These are phyloP conservation scores for Acleris laterana DNA, from an alignment of 2,888 invertebrate genomes.

Conservation along the genomic window DNA sequence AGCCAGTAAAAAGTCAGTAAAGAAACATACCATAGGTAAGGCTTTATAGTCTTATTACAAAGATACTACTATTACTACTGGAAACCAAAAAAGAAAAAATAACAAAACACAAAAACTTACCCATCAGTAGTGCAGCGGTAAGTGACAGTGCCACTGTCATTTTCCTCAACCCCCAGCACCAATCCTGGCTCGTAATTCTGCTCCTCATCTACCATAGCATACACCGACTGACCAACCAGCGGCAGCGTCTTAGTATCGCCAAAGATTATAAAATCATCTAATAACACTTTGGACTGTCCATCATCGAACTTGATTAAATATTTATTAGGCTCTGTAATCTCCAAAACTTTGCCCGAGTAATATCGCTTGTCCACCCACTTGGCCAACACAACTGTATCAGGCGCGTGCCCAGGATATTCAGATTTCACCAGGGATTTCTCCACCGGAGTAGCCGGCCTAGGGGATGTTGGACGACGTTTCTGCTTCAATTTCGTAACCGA, in stretches of 20 bases:
- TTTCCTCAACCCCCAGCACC: constrained; percentile 75
- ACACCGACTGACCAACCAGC: constrained; percentile 81
- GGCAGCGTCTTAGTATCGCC: constrained; percentile 80
- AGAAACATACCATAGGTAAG: too few relatives aligned
- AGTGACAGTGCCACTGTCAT: constrained; percentile 71
- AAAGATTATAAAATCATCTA: constrained; percentile 86
- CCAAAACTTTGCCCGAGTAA: constrained; percentile 86
- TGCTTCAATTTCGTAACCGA: constrained; percentile 74
- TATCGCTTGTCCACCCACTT: constrained; percentile 88
- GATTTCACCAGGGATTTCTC: constrained; percentile 63
- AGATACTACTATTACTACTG: too few relatives aligned
- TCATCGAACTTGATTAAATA: constrained; percentile 87
- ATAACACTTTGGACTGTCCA: constrained; percentile 83
- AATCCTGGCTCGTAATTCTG: constrained; percentile 83
- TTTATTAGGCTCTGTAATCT: constrained; percentile 83
- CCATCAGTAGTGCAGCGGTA: constrained; percentile 80
- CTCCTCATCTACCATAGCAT: constrained; percentile 81
- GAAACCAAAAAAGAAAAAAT: too few relatives aligned
- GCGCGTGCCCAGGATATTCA: constrained; percentile 69
- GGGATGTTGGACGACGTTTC: constrained; percentile 71
- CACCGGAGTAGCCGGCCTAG: constrained; percentile 74
- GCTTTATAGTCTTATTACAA: too few relatives aligned
- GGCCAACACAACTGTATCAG: constrained; percentile 84
- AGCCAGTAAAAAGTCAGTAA: too few relatives aligned
- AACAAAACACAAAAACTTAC: constrained; percentile 52